Evolutionary conservation across 2,113 vertebrate species (phyloP).

Genomic region (Connochaetes taurinus): DNA sequence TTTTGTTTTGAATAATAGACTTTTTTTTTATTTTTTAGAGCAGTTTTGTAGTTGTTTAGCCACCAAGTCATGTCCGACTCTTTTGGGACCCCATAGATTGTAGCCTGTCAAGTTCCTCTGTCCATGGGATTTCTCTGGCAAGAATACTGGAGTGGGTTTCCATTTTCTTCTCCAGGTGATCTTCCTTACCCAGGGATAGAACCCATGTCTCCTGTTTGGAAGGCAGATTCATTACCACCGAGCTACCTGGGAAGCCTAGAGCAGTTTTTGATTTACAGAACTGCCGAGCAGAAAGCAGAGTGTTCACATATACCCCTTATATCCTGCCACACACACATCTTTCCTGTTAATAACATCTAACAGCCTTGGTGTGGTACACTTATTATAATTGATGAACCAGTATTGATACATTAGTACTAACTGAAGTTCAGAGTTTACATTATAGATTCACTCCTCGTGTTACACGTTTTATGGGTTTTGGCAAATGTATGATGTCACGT

Average conservation of each 20-base stretch:
- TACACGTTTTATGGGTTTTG: not conserved
- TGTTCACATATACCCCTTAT: accelerated
- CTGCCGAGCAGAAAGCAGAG: not conserved
- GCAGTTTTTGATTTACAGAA: not conserved
- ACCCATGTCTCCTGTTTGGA: not conserved
- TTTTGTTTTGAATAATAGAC: not conserved
- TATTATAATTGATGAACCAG: not conserved
- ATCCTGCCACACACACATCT: not conserved
- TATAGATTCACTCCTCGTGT: not conserved
- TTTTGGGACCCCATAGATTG: not conserved
- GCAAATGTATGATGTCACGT: not conserved
- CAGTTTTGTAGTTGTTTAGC: not conserved
- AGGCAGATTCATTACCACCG: not conserved
- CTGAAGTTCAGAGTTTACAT: not conserved
- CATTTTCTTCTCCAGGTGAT: not conserved
- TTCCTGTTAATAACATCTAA: not conserved
- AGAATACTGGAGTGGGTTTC: not conserved
- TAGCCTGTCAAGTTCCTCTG: not conserved
- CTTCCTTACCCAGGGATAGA: not conserved
- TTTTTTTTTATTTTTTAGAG: slow-evolving; percentile 6
- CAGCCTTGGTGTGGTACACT: not conserved
- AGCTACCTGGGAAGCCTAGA: not conserved
- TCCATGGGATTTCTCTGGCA: not conserved
- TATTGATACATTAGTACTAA: not conserved
- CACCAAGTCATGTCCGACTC: not conserved